Evolutionary conservation across 2,888 invertebrate species (phyloP).

Genomic region (Exocentrus adspersus): DNA sequence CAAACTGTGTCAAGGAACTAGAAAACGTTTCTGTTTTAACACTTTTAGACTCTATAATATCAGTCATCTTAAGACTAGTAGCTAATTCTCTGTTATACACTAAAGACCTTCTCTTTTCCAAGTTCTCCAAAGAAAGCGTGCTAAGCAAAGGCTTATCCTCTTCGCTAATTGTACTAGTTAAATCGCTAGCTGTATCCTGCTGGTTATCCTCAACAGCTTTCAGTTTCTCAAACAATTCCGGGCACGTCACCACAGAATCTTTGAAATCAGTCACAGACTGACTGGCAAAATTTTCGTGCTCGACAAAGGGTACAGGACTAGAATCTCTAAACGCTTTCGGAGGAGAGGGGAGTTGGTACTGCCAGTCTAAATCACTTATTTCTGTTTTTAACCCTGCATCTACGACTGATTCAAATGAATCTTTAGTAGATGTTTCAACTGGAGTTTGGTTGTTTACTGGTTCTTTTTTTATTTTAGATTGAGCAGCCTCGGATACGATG

Average conservation of each 20-base stretch:
- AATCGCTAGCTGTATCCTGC: conserved; percentile 48
- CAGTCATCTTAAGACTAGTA: conserved; percentile 60
- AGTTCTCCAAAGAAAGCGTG: conserved; percentile 59
- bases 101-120: conserved; percentile 61
- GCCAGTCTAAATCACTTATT: conserved; percentile 62
- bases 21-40: conserved; percentile 45
- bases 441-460: neutral
- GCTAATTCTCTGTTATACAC: conserved; percentile 63
- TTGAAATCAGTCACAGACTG: conserved; percentile 52
- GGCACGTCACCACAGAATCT: conserved; percentile 62
- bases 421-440: neutral
- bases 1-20: conserved; percentile 45
- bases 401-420: neutral
- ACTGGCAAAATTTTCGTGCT: conserved; percentile 39
- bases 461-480: neutral
- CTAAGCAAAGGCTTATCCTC: conserved; percentile 56
- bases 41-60: conserved; percentile 36
- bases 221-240: conserved; percentile 61
- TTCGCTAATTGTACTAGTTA: conserved; percentile 51
- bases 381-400: neutral
- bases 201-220: conserved; percentile 54
- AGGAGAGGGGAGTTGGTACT: conserved; percentile 70
- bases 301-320: conserved; percentile 54
- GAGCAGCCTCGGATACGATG: neutral
- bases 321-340: conserved; percentile 68